Conservation (phyloP, 2,797 vertebrate genomes). For the Merluccius polli region DNA sequence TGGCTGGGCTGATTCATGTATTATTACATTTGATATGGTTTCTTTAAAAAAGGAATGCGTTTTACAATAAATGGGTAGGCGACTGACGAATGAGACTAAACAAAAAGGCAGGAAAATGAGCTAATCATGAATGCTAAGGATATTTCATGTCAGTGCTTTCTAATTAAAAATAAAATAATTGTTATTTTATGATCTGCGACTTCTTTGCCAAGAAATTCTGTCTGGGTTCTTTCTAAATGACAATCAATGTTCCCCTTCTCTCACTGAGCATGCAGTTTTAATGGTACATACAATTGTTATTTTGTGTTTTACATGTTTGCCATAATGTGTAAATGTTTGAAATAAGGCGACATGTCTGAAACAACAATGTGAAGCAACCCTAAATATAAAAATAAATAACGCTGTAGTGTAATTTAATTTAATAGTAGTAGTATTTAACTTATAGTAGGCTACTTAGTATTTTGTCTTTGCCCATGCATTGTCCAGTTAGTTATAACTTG, state of each 20-base stretch:
- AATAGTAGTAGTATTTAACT: background rate
- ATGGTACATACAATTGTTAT: too few species aligned
- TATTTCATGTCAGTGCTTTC: background rate
- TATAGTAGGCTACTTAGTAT: background rate
- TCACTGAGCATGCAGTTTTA: background rate
- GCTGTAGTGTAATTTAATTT: conserved; percentile 22
- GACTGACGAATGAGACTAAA: background rate
- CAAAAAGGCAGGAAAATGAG: background rate
- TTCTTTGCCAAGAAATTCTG: background rate
- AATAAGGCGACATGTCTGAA: conserved; percentile 46
- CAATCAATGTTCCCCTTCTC: background rate
- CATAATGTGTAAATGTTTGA: conserved; percentile 28
- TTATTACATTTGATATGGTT: background rate
- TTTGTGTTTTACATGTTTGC: conserved; percentile 1
- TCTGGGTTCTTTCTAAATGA: too few species aligned
- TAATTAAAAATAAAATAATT: background rate
- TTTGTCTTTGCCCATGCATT: conserved; percentile 19
- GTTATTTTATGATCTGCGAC: background rate
- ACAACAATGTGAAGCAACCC: conserved; percentile 21
- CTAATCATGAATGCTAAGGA: background rate
- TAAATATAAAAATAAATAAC: conserved; percentile 46
- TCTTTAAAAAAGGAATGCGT: background rate
- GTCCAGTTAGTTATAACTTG: background rate
- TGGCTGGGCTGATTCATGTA: background rate
- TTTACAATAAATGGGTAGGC: background rate